Evolutionary conservation across 2,113 vertebrate genomes (phyloP).

Genomic region (Salvelinus fontinalis): DNA sequence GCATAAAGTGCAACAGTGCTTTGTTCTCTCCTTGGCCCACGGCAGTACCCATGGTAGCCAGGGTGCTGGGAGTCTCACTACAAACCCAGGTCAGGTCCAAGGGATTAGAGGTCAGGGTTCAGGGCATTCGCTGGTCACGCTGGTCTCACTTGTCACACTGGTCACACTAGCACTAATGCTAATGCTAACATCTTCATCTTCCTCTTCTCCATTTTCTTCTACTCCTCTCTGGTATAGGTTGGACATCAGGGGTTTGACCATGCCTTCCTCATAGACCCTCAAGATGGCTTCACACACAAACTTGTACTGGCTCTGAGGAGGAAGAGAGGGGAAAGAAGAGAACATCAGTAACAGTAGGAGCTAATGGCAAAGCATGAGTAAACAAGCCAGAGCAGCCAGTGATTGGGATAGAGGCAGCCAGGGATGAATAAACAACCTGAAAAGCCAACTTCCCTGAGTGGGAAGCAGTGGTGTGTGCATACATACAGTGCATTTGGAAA

Average conservation of each 20-base stretch:
- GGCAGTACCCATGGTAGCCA: slow-evolving; percentile 11
- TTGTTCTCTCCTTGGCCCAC: slow-evolving; percentile 77
- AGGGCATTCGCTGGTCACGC: slow-evolving; percentile 51
- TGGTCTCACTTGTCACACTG: slow-evolving; percentile 5
- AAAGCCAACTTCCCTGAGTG: not conserved
- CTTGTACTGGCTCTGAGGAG: slow-evolving; percentile 93
- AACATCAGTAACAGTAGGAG: not conserved
- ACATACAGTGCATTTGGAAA: not conserved
- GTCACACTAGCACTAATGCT: slow-evolving; percentile 1
- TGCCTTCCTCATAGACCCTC: slow-evolving; percentile 93
- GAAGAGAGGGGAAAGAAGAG: not conserved
- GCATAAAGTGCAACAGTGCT: slow-evolving; percentile 99
- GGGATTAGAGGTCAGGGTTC: slow-evolving; percentile 29
- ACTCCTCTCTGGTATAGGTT: slow-evolving; percentile 79
- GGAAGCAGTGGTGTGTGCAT: not conserved
- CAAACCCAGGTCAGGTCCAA: slow-evolving; percentile 26
- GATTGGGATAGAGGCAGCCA: not conserved
- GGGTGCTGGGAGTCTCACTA: not conserved
- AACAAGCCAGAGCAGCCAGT: not conserved
- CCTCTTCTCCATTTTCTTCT: slow-evolving; percentile 51
- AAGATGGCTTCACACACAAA: slow-evolving; percentile 98
- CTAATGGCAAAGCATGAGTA: not conserved
- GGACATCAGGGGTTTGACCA: slow-evolving; percentile 83
- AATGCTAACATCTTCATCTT: slow-evolving; percentile 56
- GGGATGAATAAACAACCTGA: not conserved